These are phyloP conservation scores for Embiotoca jacksoni DNA, from an alignment of 2,113 vertebrate species.

Conservation along the genomic window DNA sequence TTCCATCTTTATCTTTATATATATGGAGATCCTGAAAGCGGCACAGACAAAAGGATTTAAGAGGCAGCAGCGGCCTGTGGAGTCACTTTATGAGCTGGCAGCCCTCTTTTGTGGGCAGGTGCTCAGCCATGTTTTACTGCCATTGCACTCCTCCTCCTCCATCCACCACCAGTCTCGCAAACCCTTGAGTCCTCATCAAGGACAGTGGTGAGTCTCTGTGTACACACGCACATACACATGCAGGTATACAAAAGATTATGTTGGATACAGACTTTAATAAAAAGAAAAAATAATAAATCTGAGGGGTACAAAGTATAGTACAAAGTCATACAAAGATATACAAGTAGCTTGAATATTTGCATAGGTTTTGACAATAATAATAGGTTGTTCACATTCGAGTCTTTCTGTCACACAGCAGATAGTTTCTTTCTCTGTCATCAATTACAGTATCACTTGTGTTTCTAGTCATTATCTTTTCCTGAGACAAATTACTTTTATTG, in stretches of 20 bases:
- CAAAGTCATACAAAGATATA: background rate
- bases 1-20: conserved; percentile 37
- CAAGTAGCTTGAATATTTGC: background rate
- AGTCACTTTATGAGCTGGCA: conserved; percentile 64
- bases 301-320: too few species aligned
- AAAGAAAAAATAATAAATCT: background rate
- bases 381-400: background rate
- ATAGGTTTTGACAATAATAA: background rate
- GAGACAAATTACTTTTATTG: background rate
- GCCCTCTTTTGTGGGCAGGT: conserved; percentile 58
- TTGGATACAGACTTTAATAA: background rate
- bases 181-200: conserved; percentile 50
- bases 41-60: conserved; percentile 60
- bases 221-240: background rate
- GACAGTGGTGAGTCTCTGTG: conserved; percentile 28
- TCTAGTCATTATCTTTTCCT: background rate
- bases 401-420: background rate
- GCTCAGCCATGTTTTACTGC: conserved; percentile 65
- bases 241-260: background rate
- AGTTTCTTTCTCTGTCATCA: background rate
- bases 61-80: conserved; percentile 56
- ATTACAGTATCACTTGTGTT: background rate
- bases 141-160: conserved; percentile 40
- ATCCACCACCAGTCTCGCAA: conserved; percentile 41
- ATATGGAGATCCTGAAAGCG: conserved; percentile 26